These are phyloP conservation scores for Illadopsis cleaveri DNA, from an alignment of 2,113 vertebrate species.

Conservation along the genomic window DNA sequence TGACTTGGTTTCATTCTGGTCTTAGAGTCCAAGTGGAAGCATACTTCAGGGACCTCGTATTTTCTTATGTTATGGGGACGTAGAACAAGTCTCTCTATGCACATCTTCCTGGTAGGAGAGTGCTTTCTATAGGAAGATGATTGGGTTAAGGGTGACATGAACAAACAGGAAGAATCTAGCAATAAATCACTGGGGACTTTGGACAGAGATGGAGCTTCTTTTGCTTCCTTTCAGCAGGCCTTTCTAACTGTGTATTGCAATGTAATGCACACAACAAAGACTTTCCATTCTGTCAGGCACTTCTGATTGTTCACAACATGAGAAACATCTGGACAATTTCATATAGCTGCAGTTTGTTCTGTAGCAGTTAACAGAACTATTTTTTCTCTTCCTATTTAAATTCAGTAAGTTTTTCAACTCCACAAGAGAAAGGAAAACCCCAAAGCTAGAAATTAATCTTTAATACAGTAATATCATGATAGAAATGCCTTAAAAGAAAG, in stretches of 20 bases:
- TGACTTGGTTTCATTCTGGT: neutral
- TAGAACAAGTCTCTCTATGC: neutral
- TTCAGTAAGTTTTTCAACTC: neutral
- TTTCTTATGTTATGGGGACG: neutral
- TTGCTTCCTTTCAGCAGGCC: neutral
- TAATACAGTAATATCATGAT: neutral
- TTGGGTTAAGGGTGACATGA: neutral
- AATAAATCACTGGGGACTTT: neutral
- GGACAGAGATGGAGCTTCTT: neutral
- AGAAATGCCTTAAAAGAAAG: constrained; percentile 11
- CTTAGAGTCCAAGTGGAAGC: neutral
- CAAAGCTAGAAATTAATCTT: constrained; percentile 18
- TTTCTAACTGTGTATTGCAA: neutral
- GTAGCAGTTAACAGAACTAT: neutral
- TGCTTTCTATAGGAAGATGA: neutral
- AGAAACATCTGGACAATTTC: neutral
- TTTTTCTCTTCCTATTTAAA: neutral
- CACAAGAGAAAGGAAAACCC: neutral
- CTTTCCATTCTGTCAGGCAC: neutral
- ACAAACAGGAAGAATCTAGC: neutral
- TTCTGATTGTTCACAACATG: neutral
- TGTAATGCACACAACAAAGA: neutral
- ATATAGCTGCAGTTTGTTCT: neutral
- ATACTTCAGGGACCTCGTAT: neutral
- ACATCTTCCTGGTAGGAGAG: neutral